Evolutionary conservation across 2,113 vertebrate genomes (phyloP), one percentile per base, ranked within the genome.

Genomic region (Serinus canaria): DNA sequence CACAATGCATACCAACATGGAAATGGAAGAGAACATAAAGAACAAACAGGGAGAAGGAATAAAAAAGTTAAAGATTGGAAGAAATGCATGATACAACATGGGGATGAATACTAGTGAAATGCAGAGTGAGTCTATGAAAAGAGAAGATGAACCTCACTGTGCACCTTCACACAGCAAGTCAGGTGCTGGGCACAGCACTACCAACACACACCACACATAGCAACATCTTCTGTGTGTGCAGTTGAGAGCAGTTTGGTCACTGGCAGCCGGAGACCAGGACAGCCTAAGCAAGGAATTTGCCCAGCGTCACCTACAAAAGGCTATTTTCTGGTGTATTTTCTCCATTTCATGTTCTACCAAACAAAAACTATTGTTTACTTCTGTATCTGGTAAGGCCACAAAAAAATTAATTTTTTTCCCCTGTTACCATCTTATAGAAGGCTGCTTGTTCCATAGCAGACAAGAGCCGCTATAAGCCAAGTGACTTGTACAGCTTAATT

Each of bases 121-220:
- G 58, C 18, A 56, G 10, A 24, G 20, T 1, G 16, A 20, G 5
- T 43, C 35, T 63, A 19, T 12, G 11, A 68, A 82, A 46, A 47
- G n/a, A 83, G 21, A 77, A 52, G 39, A 47, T 47, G 5, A 41
- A 15, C 5, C 47, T n/a, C 10, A 20, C 3, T 0, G 0, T 31
- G 16, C n/a, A 39, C 31, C 35, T 43, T 70, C 72, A 50, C 52
- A 59, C 43, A 37, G 44, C 0, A 0, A 77, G 43, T 6, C 59
- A 18, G 11, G 14, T 8, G 14, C 12, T 43, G 30, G 24, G 62
- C 64, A 50, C 13, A 68, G 50, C 23, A 69, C 6, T 13, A 33
- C 44, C n/a, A 12, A 5, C 2, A 21, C 1, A 53, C n/a, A 46
- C 12, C 2, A 1, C 6, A 15, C 22, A 39, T 0, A 72, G 16